phyloP scores from a whole-genome alignment of 2,888 invertebrate genomes.

The Ochropleura plecta region DNA sequence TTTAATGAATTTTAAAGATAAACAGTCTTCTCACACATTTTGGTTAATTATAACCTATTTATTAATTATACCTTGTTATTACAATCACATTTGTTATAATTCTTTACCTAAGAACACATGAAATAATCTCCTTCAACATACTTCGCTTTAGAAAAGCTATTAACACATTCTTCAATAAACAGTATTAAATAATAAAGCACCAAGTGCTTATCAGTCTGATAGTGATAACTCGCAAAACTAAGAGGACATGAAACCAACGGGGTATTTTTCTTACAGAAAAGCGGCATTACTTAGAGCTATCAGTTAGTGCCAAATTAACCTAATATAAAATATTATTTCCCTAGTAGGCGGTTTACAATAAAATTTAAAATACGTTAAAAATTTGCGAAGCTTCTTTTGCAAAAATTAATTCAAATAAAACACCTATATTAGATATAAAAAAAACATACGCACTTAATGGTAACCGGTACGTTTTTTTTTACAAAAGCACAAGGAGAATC shows the following conservation, averaged over 20 bases:
- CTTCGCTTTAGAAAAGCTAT: neutral
- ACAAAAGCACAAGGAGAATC: neutral
- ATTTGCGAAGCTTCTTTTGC: neutral
- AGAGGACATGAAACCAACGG: neutral
- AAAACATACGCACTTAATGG: neutral
- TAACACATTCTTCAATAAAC: neutral
- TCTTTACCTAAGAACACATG: neutral
- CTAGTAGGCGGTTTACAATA: neutral
- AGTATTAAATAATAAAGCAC: neutral
- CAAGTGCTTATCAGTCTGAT: neutral
- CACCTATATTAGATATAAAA: neutral
- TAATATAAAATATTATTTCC: neutral
- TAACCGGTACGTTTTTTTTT: neutral
- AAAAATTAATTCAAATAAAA: neutral
- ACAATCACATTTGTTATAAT: conserved; percentile 13
- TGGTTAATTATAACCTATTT: neutral
- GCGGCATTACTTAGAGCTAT: conserved; percentile 21
- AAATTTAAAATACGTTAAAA: neutral
- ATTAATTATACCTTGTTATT: no score
- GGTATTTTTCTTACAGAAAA: neutral
- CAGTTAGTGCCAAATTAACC: neutral
- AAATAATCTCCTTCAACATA: neutral
- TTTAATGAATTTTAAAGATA: conserved; percentile 30
- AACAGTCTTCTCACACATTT: conserved; percentile 22
- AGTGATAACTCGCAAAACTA: neutral